A percentile compares a stretch with the other conserved stretches of the same genome.
These are phyloP conservation scores for Ibidorhyncha struthersii DNA, from an alignment of 2,113 vertebrate genomes.

Conservation along the genomic window DNA sequence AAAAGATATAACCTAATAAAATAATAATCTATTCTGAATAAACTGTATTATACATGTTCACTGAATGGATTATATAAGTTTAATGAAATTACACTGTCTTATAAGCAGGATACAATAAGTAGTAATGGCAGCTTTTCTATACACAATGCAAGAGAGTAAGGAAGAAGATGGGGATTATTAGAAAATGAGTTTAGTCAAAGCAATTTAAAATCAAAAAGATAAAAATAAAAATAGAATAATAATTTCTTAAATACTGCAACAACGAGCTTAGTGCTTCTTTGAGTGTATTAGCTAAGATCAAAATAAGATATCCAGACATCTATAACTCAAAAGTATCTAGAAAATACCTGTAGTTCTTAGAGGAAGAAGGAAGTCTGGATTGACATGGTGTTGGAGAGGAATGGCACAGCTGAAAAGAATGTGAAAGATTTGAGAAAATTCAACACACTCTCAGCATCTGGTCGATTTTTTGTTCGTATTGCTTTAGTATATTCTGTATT, in stretches of 20 bases:
- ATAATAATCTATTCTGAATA: conserved; percentile 47
- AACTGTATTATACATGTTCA: conserved; percentile 44
- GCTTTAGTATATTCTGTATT: conserved; percentile 3
- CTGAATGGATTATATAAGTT: conserved; percentile 58
- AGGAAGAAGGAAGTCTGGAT: background rate
- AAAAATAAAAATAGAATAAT: conserved; percentile 48
- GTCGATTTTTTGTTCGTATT: conserved; percentile 18
- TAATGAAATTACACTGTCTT: conserved; percentile 55
- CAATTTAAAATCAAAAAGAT: conserved; percentile 19
- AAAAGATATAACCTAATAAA: conserved; percentile 60
- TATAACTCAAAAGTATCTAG: background rate
- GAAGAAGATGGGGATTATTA: conserved; percentile 39
- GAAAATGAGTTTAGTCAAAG: conserved; percentile 53
- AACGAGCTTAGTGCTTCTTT: conserved; percentile 1
- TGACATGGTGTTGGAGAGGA: background rate
- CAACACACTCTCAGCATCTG: background rate
- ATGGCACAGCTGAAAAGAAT: background rate
- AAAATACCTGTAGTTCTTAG: background rate
- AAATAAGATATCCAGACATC: background rate
- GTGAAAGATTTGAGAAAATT: background rate
- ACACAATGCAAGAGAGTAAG: conserved; percentile 1
- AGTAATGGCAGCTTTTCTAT: conserved; percentile 56
- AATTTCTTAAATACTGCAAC: conserved; percentile 6
- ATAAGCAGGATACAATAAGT: conserved; percentile 64
- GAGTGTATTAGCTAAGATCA: background rate